These are phyloP conservation scores for Corythaeola cristata DNA, from an alignment of 2,113 vertebrate genomes.

Conservation along the genomic window DNA sequence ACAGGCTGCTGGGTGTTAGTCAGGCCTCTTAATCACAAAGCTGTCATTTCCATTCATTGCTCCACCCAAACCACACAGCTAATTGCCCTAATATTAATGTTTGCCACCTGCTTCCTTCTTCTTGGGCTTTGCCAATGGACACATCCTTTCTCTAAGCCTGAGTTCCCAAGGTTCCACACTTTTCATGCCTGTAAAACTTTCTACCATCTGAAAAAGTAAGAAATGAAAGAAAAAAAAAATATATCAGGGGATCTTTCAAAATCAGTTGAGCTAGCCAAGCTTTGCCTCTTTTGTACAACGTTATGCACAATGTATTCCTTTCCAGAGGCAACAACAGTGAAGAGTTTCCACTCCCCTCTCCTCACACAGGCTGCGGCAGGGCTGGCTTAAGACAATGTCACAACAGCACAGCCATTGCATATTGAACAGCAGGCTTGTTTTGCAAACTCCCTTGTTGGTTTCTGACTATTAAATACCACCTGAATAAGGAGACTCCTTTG, in stretches of 20 bases:
- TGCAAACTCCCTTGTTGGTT: background rate
- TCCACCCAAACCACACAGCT: background rate
- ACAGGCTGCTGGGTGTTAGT: background rate
- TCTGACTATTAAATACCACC: background rate
- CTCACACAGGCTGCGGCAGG: background rate
- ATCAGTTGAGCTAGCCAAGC: background rate
- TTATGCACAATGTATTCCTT: background rate
- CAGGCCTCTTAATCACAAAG: slow-evolving; percentile 3
- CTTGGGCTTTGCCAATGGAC: background rate
- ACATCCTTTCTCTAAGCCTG: background rate
- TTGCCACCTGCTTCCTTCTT: background rate
- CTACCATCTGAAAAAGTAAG: background rate
- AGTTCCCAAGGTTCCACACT: background rate
- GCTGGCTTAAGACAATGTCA: background rate
- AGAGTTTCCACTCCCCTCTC: background rate
- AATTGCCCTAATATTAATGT: background rate
- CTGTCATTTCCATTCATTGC: background rate
- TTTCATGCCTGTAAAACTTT: background rate
- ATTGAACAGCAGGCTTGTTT: background rate
- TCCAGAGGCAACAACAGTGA: background rate
- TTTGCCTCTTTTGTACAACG: background rate
- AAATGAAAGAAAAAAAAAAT: background rate
- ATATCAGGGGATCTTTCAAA: background rate
- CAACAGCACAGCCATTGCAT: background rate
- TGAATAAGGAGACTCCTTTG: background rate